Percentiles rank a stretch among this genome's conserved stretches.
phyloP scores from a whole-genome alignment of 2,888 invertebrate species.

The Drosophila austrosaltans region DNA sequence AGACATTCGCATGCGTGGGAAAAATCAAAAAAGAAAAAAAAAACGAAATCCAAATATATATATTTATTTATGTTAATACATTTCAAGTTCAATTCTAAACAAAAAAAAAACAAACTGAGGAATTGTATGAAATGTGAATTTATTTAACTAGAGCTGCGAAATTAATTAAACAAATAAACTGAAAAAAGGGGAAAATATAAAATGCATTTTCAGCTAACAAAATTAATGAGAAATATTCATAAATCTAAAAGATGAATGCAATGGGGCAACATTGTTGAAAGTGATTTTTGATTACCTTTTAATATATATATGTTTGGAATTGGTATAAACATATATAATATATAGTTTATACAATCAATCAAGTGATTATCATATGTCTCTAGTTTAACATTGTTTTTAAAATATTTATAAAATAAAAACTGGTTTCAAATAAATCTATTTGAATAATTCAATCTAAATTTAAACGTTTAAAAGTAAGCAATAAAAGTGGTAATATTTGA shows the following conservation, averaged over 20 bases:
- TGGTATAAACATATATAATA: too few relatives aligned
- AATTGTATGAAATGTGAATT: neutral
- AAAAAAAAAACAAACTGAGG: neutral
- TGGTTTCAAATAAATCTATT: too few relatives aligned
- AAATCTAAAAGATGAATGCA: neutral
- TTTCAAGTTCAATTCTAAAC: slow-evolving; percentile 15
- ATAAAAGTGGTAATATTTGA: too few relatives aligned
- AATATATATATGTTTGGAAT: neutral
- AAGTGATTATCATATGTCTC: too few relatives aligned
- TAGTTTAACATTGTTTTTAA: too few relatives aligned
- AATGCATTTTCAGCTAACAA: neutral
- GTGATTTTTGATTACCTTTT: neutral
- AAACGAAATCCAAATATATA: slow-evolving; percentile 28
- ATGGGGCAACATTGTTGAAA: neutral
- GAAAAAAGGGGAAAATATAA: neutral
- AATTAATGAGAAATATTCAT: neutral
- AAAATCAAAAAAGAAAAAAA: neutral
- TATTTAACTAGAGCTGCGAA: slow-evolving; percentile 4
- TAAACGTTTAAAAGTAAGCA: too few relatives aligned
- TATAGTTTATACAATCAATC: too few relatives aligned
- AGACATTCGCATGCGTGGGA: slow-evolving; percentile 67
- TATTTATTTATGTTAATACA: slow-evolving; percentile 23
- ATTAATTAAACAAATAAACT: neutral
- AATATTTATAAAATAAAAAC: too few relatives aligned
- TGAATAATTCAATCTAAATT: too few relatives aligned